Conservation (phyloP, 1,140 invertebrate genomes). For the Drosophila watanabei region DNA sequence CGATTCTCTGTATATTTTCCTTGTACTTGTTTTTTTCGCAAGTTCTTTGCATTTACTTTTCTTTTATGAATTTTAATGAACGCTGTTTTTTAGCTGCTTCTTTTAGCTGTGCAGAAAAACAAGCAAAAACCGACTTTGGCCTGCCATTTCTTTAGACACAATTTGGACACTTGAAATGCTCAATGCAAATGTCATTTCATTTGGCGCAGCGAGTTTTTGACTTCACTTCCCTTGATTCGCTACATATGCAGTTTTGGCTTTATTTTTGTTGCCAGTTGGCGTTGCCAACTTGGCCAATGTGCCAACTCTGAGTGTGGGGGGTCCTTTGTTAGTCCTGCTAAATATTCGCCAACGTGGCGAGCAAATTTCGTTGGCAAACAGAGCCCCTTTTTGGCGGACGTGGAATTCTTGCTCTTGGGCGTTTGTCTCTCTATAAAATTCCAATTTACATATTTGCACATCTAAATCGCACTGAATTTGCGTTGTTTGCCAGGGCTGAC, state of each 20-base stretch:
- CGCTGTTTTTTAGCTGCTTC: conserved; percentile 48
- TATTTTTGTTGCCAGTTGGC: conserved; percentile 34
- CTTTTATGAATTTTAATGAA: conserved; percentile 81
- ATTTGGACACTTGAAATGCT: conserved; percentile 69
- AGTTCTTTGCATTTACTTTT: conserved; percentile 33
- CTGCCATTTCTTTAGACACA: conserved; percentile 39
- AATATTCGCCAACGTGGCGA: conserved; percentile 80
- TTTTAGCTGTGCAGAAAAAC: conserved; percentile 62
- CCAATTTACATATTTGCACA: conserved; percentile 62
- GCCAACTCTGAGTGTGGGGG: conserved; percentile 42
- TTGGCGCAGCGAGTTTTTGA: conserved; percentile 14
- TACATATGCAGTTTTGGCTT: conserved; percentile 53
- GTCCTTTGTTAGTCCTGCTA: conserved; percentile 66
- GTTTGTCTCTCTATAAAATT: conserved; percentile 63
- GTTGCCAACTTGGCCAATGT: conserved; percentile 70
- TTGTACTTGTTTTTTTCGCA: conserved; percentile 15
- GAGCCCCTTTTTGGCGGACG: conserved; percentile 24
- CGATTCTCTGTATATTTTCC: not conserved
- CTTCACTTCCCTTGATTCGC: conserved; percentile 42
- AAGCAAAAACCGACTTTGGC: conserved; percentile 8
- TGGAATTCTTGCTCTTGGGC: not conserved
- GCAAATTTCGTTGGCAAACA: conserved; percentile 80
- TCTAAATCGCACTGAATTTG: conserved; percentile 40
- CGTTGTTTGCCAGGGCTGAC: conserved; percentile 49
- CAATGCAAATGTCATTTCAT: conserved; percentile 64